Conservation (phyloP, 2,888 invertebrate species). For the Athripsodes cinereus region DNA sequence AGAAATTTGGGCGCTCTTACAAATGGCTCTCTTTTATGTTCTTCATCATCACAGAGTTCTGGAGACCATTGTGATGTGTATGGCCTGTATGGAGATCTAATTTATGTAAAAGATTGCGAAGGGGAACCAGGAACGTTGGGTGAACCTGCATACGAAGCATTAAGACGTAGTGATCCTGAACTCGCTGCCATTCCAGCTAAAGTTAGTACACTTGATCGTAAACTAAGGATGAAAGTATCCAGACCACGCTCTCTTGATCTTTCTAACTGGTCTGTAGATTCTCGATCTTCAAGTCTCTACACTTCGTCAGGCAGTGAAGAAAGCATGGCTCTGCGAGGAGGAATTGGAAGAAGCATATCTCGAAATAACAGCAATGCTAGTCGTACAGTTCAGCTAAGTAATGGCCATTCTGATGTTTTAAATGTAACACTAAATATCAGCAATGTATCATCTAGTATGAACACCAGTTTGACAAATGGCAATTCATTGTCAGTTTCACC, state of each 20-base stretch:
- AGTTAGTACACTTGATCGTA: conserved; percentile 74
- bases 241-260: conserved; percentile 75
- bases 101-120: conserved; percentile 83
- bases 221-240: conserved; percentile 75
- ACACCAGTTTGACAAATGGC: conserved; percentile 42
- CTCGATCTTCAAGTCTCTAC: conserved; percentile 72
- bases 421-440: conserved; percentile 50
- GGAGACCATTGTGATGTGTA: conserved; percentile 78
- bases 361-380: conserved; percentile 72
- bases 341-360: conserved; percentile 58
- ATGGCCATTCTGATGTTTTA: conserved; percentile 37
- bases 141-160: conserved; percentile 67
- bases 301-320: conserved; percentile 85
- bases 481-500: conserved; percentile 36
- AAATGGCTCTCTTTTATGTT: conserved; percentile 33
- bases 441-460: conserved; percentile 39
- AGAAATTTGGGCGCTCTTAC: conserved; percentile 61
- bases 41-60: conserved; percentile 50
- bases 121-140: conserved; percentile 68
- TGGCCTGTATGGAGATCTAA: conserved; percentile 81
- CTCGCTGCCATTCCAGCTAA: conserved; percentile 76
- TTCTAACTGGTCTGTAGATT: conserved; percentile 85
- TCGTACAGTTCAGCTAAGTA: conserved; percentile 50
- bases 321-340: conserved; percentile 59
- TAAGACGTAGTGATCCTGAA: conserved; percentile 78